Percentiles rank a stretch among this genome's conserved stretches.
Conservation (phyloP, 2,113 vertebrate species). For the Hypocryptadius cinnamomeus region DNA sequence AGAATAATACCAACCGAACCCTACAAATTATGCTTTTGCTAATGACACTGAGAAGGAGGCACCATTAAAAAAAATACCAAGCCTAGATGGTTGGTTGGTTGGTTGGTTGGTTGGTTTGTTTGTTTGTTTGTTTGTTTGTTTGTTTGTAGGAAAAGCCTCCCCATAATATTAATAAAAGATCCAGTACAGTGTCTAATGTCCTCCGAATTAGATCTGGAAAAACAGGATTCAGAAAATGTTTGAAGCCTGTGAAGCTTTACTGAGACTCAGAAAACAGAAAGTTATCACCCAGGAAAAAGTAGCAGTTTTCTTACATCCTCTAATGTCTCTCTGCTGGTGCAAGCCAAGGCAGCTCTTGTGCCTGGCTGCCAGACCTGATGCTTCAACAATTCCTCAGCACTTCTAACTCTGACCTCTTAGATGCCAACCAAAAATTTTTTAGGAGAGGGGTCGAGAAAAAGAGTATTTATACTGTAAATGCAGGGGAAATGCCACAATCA, state of each 20-base stretch:
- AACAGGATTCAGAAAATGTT: neutral
- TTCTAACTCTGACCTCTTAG: neutral
- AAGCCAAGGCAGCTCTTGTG: neutral
- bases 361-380: neutral
- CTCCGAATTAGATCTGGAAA: neutral
- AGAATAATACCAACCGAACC: neutral
- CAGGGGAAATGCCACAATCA: neutral
- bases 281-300: neutral
- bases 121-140: neutral
- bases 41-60: neutral
- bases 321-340: neutral
- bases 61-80: neutral
- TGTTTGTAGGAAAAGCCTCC: neutral
- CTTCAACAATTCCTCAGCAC: neutral
- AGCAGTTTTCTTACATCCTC: neutral
- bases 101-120: neutral
- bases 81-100: neutral
- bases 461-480: neutral
- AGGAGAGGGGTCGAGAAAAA: neutral
- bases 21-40: neutral
- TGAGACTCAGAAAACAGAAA: neutral
- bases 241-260: neutral
- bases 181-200: neutral
- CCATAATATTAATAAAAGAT: neutral
- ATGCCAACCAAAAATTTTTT: neutral